Evolutionary conservation across 2,888 invertebrate species (phyloP).

Genomic region (Hypomecis punctinalis): DNA sequence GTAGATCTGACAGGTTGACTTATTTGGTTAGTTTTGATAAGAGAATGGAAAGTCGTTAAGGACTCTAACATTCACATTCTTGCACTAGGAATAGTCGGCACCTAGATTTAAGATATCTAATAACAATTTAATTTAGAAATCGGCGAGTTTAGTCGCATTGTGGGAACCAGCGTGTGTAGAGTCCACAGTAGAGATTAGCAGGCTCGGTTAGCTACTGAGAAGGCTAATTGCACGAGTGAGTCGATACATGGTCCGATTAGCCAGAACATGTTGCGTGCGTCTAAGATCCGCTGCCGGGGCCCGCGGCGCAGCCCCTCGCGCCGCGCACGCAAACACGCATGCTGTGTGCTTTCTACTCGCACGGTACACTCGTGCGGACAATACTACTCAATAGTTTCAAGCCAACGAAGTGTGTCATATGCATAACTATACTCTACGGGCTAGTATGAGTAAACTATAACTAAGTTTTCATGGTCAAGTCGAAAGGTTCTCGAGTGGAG

Average conservation of each 20-base stretch:
- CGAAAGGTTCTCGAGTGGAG: no score
- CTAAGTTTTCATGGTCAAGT: no score
- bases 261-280: conserved; percentile 75
- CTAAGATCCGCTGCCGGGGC: conserved; percentile 63
- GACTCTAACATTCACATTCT: no score
- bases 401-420: neutral
- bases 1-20: no score
- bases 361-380: conserved; percentile 23
- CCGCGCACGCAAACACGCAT: conserved; percentile 67
- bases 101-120: no score
- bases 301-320: conserved; percentile 50
- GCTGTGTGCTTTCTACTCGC: conserved; percentile 52
- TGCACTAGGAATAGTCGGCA: no score
- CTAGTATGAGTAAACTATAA: no score
- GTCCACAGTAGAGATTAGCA: conserved; percentile 49
- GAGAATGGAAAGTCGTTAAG: no score
- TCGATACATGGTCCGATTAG: conserved; percentile 75
- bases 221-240: conserved; percentile 72
- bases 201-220: conserved; percentile 66
- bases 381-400: conserved; percentile 3
- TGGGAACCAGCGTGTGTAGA: conserved; percentile 28
- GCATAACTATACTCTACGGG: no score
- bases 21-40: no score
- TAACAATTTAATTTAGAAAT: conserved; percentile 9
- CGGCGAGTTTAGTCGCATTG: conserved; percentile 39